These are phyloP conservation scores for Albula glossodonta DNA, from an alignment of 2,113 vertebrate genomes.

Conservation along the genomic window DNA sequence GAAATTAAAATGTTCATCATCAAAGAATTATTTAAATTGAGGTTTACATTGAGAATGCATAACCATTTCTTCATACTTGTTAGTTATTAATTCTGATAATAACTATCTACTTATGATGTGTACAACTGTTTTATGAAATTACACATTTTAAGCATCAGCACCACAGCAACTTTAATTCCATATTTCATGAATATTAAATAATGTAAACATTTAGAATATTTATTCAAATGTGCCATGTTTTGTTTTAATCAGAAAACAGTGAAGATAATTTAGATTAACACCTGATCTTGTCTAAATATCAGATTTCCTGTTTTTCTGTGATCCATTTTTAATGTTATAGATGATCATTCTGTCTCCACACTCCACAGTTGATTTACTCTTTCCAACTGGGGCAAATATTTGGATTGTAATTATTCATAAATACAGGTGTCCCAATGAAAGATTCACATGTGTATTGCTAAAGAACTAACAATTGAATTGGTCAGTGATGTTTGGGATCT, in stretches of 20 bases:
- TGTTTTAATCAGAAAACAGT: neutral
- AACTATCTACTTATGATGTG: neutral
- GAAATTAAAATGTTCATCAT: neutral
- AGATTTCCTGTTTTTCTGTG: slow-evolving; percentile 17
- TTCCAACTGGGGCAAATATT: neutral
- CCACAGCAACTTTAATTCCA: neutral
- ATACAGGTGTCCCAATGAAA: neutral
- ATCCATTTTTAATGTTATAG: slow-evolving; percentile 1
- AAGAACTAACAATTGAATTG: neutral
- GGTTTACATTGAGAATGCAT: neutral
- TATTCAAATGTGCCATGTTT: neutral
- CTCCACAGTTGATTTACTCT: neutral
- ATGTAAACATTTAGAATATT: no score
- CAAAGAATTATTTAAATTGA: slow-evolving; percentile 1
- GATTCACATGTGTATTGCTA: neutral
- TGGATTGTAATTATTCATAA: neutral
- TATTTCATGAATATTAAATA: no score
- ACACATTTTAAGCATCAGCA: neutral
- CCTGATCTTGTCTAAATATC: neutral
- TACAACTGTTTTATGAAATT: neutral
- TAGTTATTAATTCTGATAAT: neutral
- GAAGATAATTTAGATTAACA: no score
- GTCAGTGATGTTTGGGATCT: neutral
- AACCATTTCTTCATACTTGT: neutral
- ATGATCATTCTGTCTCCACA: neutral